These are phyloP conservation scores for Euthynnus affinis DNA, from an alignment of 2,797 vertebrate species.

Conservation along the genomic window DNA sequence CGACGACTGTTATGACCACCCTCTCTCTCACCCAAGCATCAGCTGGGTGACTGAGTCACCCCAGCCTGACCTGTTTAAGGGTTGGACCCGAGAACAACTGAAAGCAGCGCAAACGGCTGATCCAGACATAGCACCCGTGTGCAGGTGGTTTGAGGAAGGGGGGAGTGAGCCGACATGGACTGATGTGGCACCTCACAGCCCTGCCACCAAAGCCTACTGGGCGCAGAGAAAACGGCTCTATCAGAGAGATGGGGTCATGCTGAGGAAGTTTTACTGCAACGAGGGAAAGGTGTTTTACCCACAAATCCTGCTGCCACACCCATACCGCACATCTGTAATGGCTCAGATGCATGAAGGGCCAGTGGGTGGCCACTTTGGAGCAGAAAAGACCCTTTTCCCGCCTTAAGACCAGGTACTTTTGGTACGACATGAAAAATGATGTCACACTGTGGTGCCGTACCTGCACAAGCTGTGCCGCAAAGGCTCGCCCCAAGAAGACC, in stretches of 20 bases:
- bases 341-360: conserved; percentile 23
- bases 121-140: conserved; percentile 25
- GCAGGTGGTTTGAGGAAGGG: neutral
- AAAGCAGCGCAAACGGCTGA: neutral
- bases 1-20: neutral
- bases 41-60: neutral
- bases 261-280: conserved; percentile 2
- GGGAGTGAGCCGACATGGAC: neutral
- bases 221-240: too few relatives aligned
- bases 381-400: conserved; percentile 1
- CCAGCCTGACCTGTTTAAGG: neutral
- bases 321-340: neutral
- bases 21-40: neutral
- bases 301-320: conserved; percentile 20
- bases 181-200: conserved; percentile 13
- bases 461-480: conserved; percentile 29
- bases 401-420: conserved; percentile 1
- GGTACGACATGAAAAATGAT: conserved; percentile 36
- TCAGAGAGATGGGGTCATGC: neutral
- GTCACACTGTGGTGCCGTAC: conserved; percentile 39
- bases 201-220: neutral
- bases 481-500: conserved; percentile 16
- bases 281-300: neutral
- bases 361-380: conserved; percentile 52
- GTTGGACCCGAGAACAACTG: conserved; percentile 35